These are phyloP conservation scores for Pherbina coryleti DNA, from an alignment of 2,888 invertebrate genomes.

Conservation along the genomic window DNA sequence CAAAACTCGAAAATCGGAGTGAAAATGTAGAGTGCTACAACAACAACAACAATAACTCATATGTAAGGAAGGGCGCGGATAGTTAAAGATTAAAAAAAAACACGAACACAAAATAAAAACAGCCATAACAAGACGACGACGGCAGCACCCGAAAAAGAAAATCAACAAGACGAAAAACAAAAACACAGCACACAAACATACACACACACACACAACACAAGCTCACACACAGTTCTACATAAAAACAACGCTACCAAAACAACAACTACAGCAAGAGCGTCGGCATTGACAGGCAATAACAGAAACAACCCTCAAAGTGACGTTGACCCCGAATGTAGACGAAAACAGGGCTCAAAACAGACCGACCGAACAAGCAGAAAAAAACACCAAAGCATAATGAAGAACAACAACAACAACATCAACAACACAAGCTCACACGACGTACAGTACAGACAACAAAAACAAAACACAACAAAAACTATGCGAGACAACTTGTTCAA, in stretches of 20 bases:
- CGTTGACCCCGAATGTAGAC: constrained; percentile 52
- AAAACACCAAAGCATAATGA: constrained; percentile 31
- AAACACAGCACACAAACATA: background rate
- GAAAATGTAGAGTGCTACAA: background rate
- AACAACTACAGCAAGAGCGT: background rate
- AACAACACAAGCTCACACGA: background rate
- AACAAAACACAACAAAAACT: background rate
- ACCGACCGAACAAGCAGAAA: constrained; percentile 18
- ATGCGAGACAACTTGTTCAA: background rate
- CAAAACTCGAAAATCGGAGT: background rate
- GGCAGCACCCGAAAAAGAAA: background rate
- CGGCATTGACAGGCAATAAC: constrained; percentile 25
- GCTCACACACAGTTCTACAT: too few species aligned
- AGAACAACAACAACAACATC: background rate
- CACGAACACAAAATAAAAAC: background rate
- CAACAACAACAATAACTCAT: too few species aligned
- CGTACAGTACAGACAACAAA: background rate
- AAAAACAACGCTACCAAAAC: background rate
- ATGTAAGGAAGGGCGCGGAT: background rate
- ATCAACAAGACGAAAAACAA: background rate
- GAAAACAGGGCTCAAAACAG: constrained; percentile 42
- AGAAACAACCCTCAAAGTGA: constrained; percentile 54
- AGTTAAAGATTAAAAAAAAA: constrained; percentile 35
- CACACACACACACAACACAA: background rate
- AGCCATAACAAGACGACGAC: background rate